Percentiles rank a stretch among this genome's conserved stretches.
Evolutionary conservation across 1,140 invertebrate genomes (phyloP).

Genomic region (Drosophila leontia): DNA sequence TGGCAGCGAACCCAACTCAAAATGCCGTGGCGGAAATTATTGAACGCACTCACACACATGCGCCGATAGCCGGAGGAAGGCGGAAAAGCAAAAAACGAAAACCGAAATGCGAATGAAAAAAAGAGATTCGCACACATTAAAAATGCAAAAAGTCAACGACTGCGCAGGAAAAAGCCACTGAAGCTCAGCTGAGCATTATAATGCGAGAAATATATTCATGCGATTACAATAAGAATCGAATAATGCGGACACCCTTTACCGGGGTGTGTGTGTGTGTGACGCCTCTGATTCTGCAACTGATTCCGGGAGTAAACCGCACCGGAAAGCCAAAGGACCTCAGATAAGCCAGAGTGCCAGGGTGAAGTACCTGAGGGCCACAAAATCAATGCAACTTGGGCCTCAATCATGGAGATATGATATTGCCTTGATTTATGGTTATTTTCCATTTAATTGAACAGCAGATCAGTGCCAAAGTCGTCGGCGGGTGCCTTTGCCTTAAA

Average conservation of each 20-base stretch:
- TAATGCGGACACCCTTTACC: constrained; percentile 51
- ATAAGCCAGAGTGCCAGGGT: constrained; percentile 5
- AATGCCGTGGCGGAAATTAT: constrained; percentile 77
- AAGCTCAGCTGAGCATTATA: constrained; percentile 75
- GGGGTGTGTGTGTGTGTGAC: constrained; percentile 1
- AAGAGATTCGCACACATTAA: constrained; percentile 70
- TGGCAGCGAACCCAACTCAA: constrained; percentile 79
- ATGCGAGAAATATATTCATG: constrained; percentile 79
- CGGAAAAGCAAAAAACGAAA: constrained; percentile 17
- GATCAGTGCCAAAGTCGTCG: constrained; percentile 13
- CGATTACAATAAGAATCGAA: constrained; percentile 83
- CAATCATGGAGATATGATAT: constrained; percentile 40
- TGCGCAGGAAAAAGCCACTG: constrained; percentile 77
- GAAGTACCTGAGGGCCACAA: constrained; percentile 10
- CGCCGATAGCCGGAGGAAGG: constrained; percentile 21
- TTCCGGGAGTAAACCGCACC: constrained; percentile 19
- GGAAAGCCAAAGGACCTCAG: constrained; percentile 20
- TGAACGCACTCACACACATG: constrained; percentile 72
- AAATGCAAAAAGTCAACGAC: constrained; percentile 82
- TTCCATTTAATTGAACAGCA: constrained; percentile 41
- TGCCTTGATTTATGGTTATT: constrained; percentile 45
- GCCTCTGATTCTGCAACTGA: constrained; percentile 28
- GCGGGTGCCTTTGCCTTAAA: constrained; percentile 6
- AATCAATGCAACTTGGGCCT: constrained; percentile 27
- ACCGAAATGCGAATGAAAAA: constrained; percentile 1